phyloP scores from a whole-genome alignment of 2,113 vertebrate species.

The Pluvianellus socialis region DNA sequence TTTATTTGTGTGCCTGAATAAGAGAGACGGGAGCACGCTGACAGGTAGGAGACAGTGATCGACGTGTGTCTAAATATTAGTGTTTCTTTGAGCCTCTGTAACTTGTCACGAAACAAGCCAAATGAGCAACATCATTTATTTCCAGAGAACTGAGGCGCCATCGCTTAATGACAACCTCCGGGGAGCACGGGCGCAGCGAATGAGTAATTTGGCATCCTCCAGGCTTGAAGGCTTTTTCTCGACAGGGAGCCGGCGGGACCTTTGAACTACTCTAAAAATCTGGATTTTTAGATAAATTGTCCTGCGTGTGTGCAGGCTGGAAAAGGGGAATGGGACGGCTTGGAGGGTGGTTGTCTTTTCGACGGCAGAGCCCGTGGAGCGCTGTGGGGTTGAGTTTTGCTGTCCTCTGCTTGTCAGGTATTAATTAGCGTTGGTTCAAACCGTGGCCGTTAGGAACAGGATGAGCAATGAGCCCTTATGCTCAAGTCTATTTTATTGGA shows the following conservation, averaged over 20 bases:
- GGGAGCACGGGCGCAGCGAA: accelerated
- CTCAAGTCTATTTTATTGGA: background rate
- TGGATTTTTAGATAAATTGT: background rate
- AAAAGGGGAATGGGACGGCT: background rate
- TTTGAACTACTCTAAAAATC: background rate
- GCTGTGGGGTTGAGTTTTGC: background rate
- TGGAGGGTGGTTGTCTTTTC: background rate
- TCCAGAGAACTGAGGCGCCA: background rate
- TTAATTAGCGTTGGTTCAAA: background rate
- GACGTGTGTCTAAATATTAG: accelerated
- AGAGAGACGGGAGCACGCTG: background rate
- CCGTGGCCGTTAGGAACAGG: background rate
- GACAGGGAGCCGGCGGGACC: background rate
- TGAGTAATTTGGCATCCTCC: background rate
- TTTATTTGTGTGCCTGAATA: background rate
- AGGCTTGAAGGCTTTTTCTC: background rate
- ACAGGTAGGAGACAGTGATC: background rate
- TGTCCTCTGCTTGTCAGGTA: background rate
- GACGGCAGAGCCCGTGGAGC: accelerated
- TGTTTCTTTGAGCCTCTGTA: background rate
- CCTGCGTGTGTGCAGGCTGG: background rate
- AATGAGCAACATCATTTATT: background rate
- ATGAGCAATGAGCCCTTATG: accelerated
- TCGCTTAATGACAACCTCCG: background rate
- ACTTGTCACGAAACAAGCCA: background rate